Base-by-base conservation (phyloP, 2,797 vertebrate species). In the Falco cherrug region DNA sequence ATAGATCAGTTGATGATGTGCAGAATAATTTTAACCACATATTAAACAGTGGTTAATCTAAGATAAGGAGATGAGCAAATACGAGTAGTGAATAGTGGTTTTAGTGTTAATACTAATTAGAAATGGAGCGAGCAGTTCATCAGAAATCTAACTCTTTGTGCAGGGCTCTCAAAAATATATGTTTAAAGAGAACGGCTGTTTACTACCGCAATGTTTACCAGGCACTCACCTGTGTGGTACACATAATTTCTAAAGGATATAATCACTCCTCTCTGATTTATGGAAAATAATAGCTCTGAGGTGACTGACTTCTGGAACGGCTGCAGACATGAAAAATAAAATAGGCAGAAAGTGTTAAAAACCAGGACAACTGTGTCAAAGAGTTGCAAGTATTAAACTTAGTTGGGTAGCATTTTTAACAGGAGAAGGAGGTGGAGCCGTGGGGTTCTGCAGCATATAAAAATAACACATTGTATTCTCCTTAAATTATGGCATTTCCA, bases 1-100 rank as follows among this genome's bases (percentile, higher is more conserved):
- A 97, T 81, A 95, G 96, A 96, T 97, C 77, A 71, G 67, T 56
- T 81, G 97, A 91, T 94, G 87, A 96, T 92, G 84, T 96, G 84
- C 91, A 97, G 94, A 92, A 95, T 96, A 96, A 97, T 96, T 96
- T 96, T 95, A 96, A 92, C 75, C 89, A 90, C 93, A 93, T 97
- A 95, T 95, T 96, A 96, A 95, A 93, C 80, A 94, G 95, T 64
- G 92, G 95, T 91, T 95, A 96, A 90, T 96, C 97, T 97, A 95
- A 98, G 93, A 95, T 93, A 97, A 93, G 54, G 28, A 91, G 90
- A 96, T 89, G 95, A 84, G 85, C 95, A 97, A 97, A 97, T 92
- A 97, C 88, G 88, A 97, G 96, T 88, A 95, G 93, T 50, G 70
- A 79, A 80, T 53, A 80, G 65, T 93, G 73, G 61, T 97, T 95